Evolutionary conservation across 2,888 invertebrate species (phyloP).

Genomic region (Eristalis intricaria): DNA sequence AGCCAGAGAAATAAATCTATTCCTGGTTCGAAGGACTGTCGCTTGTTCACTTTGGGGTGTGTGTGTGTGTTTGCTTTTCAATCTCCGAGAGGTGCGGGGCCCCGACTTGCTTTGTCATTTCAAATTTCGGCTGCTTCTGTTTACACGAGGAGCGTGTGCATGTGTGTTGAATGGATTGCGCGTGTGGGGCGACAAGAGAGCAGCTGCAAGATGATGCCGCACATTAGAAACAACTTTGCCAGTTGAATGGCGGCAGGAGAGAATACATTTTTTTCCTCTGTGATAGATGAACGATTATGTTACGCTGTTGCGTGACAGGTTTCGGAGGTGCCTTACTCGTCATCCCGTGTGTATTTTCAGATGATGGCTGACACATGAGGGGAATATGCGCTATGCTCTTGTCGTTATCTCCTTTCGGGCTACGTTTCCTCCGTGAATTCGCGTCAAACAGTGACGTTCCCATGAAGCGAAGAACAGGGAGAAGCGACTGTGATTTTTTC

Average conservation of each 20-base stretch:
- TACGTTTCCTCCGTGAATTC: not conserved
- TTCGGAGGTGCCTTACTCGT: constrained; percentile 23
- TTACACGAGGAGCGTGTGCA: constrained; percentile 5
- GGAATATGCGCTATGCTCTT: too few species aligned
- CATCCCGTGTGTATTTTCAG: not conserved
- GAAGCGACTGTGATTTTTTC: not conserved
- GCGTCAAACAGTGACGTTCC: not conserved
- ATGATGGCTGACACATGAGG: not conserved
- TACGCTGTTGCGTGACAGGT: constrained; percentile 35
- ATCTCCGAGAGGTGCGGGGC: not conserved
- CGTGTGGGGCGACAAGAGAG: not conserved
- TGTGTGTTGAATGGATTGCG: not conserved
- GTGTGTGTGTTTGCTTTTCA: not conserved
- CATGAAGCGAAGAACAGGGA: not conserved
- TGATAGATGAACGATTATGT: not conserved
- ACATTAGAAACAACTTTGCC: constrained; percentile 44
- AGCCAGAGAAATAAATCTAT: constrained; percentile 44
- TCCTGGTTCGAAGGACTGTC: constrained; percentile 42
- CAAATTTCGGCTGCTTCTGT: constrained; percentile 16
- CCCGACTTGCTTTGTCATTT: constrained; percentile 14
- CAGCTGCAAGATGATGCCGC: constrained; percentile 40
- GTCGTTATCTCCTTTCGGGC: not conserved
- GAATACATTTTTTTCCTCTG: not conserved
- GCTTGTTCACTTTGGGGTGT: constrained; percentile 11
- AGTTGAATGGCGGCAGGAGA: constrained; percentile 31